Conservation (phyloP, 2,113 vertebrate species). For the Athene cunicularia region DNA sequence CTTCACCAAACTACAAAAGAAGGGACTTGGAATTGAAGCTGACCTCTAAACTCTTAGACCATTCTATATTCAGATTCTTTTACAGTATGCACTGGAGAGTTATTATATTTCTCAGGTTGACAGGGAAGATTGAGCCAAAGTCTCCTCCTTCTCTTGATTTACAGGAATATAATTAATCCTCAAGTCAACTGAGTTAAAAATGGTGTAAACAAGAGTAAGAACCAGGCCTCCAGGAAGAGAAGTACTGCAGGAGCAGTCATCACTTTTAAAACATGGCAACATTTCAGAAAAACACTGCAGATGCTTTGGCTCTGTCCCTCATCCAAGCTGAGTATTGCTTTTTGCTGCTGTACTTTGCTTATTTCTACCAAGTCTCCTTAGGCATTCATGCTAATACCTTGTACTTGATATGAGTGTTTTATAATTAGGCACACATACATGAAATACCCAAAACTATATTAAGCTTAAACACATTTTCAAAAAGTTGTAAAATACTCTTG, state of each 20-base stretch:
- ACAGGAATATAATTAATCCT: constrained; percentile 47
- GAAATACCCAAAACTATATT: constrained; percentile 57
- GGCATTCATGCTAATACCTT: constrained; percentile 33
- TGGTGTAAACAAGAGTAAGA: constrained; percentile 46
- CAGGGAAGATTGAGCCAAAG: neutral
- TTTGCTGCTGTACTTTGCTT: neutral
- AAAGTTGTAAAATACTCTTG: constrained; percentile 74
- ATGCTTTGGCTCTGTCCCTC: constrained; percentile 52
- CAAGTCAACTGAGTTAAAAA: constrained; percentile 42
- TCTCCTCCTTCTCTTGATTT: constrained; percentile 51
- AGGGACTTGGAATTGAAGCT: neutral
- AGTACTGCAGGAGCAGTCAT: constrained; percentile 31
- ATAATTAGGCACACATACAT: constrained; percentile 60
- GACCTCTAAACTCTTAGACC: neutral
- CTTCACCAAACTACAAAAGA: neutral
- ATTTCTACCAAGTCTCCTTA: constrained; percentile 40
- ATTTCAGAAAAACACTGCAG: constrained; percentile 41
- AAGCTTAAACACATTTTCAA: constrained; percentile 73
- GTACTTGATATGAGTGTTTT: constrained; percentile 42
- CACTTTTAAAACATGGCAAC: constrained; percentile 55
- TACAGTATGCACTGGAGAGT: neutral
- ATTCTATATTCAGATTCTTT: neutral
- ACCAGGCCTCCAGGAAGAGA: constrained; percentile 7
- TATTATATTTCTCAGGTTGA: neutral
- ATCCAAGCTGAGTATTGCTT: neutral